phyloP scores from a whole-genome alignment of 2,113 vertebrate genomes.

The Cisticola juncidis region DNA sequence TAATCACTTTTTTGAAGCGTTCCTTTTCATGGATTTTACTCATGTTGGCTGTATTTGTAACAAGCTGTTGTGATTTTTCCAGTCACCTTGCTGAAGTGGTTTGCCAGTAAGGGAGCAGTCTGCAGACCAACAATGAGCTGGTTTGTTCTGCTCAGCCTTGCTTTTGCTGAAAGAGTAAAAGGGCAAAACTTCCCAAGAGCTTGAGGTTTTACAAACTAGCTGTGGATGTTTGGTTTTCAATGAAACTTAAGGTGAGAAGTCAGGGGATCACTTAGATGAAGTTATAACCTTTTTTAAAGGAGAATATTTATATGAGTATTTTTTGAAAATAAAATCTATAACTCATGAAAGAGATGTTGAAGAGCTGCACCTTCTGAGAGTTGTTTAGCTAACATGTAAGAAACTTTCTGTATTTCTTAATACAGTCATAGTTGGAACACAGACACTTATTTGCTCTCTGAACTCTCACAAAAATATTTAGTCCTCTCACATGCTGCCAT shows the following conservation, averaged over 20 bases:
- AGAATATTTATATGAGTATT: neutral
- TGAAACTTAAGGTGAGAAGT: neutral
- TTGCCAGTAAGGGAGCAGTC: neutral
- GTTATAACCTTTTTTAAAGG: neutral
- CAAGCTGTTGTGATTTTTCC: conserved; percentile 50
- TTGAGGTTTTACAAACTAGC: neutral
- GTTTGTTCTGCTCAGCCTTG: neutral
- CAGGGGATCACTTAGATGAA: neutral
- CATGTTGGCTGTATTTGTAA: neutral
- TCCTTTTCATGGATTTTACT: neutral
- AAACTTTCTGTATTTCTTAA: neutral
- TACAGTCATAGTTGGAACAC: neutral
- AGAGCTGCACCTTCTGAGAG: neutral
- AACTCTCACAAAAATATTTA: neutral
- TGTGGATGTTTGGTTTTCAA: neutral
- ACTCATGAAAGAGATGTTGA: neutral
- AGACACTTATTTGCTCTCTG: neutral
- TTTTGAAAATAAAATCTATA: neutral
- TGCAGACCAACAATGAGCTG: conserved; percentile 14
- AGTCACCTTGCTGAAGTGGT: neutral
- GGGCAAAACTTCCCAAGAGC: neutral
- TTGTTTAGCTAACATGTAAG: neutral
- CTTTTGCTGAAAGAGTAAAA: neutral
- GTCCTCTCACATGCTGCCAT: neutral
- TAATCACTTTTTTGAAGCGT: neutral